Evolutionary conservation across 1,140 invertebrate genomes (phyloP).

Genomic region (Meteorus sp.): DNA sequence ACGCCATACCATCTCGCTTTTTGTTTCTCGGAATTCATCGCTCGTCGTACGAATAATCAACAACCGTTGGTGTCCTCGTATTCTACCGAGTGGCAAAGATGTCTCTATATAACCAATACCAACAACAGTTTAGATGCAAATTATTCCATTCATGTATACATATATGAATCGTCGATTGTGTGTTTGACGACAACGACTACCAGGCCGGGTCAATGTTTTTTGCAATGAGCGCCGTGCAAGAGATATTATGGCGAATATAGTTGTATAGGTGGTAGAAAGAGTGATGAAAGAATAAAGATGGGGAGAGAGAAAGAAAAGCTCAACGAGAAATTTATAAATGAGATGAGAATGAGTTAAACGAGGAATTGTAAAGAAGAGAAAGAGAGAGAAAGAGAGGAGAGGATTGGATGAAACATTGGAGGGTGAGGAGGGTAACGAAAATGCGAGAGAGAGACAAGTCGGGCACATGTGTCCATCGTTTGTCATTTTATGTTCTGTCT

Average conservation of each 20-base stretch:
- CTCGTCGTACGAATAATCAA: not conserved
- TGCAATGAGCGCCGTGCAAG: conserved; percentile 18
- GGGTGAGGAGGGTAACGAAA: not conserved
- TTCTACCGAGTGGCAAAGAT: conserved; percentile 10
- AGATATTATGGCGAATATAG: no score
- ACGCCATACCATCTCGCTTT: not conserved
- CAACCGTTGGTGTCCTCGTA: not conserved
- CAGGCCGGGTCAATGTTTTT: not conserved
- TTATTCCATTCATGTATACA: no score
- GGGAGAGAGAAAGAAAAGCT: no score
- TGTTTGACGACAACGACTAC: no score
- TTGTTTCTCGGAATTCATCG: not conserved
- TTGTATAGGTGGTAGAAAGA: no score
- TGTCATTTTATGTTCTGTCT: conserved; percentile 42
- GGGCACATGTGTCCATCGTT: conserved; percentile 39
- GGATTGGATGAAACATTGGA: conserved; percentile 27
- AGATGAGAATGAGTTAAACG: no score
- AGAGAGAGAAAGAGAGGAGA: not conserved
- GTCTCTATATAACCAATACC: no score
- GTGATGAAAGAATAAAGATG: no score
- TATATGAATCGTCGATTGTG: conserved; percentile 2
- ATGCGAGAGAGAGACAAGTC: not conserved
- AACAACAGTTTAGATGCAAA: conserved; percentile 6
- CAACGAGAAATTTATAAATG: no score
- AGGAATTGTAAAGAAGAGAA: conserved; percentile 24